Evolutionary conservation across 2,113 vertebrate genomes (phyloP).

Genomic region (Oreochromis tanganicae): DNA sequence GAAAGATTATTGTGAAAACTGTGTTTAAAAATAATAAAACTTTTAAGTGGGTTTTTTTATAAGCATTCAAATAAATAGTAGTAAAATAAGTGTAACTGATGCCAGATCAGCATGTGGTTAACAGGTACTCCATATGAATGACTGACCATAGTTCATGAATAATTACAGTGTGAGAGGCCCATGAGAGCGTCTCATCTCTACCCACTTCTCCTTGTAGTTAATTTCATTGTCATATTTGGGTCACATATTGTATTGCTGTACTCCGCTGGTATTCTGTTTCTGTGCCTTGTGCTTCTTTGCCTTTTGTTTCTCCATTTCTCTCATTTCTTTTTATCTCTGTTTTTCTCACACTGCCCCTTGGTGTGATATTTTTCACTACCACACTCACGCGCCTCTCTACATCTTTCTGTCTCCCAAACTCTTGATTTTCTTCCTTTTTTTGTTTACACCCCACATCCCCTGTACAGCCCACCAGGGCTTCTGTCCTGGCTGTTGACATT

Average conservation of each 20-base stretch:
- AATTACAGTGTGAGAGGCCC: not conserved
- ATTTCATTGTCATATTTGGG: conserved; percentile 51
- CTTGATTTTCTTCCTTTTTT: not conserved
- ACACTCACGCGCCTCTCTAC: not conserved
- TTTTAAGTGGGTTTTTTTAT: not conserved
- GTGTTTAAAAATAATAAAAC: not conserved
- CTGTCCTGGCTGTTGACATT: conserved; percentile 2
- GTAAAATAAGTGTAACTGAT: not conserved
- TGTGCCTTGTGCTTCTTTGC: not conserved
- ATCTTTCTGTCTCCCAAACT: not conserved
- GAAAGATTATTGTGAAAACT: not conserved
- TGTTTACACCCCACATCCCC: not conserved
- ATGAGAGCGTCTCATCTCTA: not conserved
- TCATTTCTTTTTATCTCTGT: conserved; percentile 17
- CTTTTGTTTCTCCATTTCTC: conserved; percentile 9
- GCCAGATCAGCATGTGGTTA: not conserved
- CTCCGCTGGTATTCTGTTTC: not conserved
- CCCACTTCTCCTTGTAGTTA: conserved; percentile 3
- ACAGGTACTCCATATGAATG: not conserved
- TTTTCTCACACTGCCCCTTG: not conserved
- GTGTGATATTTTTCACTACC: not conserved
- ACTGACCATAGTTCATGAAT: conserved; percentile 18
- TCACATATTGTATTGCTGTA: conserved; percentile 30
- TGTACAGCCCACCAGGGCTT: not conserved
- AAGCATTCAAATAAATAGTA: not conserved